Evolutionary conservation across 1,140 invertebrate species (phyloP), one percentile per base, ranked within the genome.

Genomic region (Bilobella aurantiaca): DNA sequence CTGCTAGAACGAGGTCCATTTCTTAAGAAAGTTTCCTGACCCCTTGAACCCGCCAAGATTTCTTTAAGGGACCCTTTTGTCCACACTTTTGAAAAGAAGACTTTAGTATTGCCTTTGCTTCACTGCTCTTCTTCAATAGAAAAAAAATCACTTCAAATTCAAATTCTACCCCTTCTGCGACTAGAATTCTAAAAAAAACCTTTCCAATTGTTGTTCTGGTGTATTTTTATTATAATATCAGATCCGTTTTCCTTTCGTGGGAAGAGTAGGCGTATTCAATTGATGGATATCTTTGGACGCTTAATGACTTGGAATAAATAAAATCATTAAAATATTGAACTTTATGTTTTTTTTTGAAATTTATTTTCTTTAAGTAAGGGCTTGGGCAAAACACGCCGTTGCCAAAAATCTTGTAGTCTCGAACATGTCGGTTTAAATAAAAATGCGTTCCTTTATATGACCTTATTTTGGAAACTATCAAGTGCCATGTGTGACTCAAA

Each of bases 1-100:
- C n/a, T n/a, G n/a, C n/a, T n/a, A n/a, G n/a, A n/a, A n/a, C n/a
- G n/a, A n/a, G n/a, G n/a, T n/a, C n/a, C n/a, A 23, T 53, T 53
- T 53, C 49, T 53, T 53, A 53, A 53, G 49, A 53, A 53, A 53
- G 49, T 53, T 53, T 53, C 8, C 49, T 53, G 49, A 53, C 49
- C 49, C 49, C 49, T 53, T 53, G 49, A 53, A 5, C 49, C 25
- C n/a, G n/a, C 49, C 3, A 23, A 53, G 49, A 53, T 53, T 53
- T 53, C 49, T 23, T 12, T 16, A 23, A 53, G 49, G 21, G 49
- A 14, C 21, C 23, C 49, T 53, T 53, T 53, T 53, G 49, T 53
- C 5, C 5, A n/a, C 23, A 23, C 8, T 53, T 53, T 53, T 12
- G 25, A 53, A 53, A 53, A 23, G 49, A 23, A 53, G 49, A 53